Base-by-base conservation (phyloP, 2,888 invertebrate genomes). In the Diarsia dahlii region DNA sequence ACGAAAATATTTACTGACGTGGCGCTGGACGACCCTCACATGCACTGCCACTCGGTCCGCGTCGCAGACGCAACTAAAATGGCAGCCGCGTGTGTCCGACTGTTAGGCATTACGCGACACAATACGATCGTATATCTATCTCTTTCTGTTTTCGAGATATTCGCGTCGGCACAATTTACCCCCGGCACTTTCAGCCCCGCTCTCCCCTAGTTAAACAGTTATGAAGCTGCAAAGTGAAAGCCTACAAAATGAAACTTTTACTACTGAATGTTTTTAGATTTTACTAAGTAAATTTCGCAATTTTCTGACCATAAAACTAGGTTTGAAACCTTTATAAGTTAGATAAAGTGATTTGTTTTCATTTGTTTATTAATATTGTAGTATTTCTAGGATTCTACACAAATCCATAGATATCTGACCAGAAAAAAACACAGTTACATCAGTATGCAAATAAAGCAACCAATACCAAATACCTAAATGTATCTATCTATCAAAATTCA, bases 401-500 rank as follows among this genome's bases (percentile, higher is more conserved):
- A 28, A 28, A 28, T 28, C 28, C 9, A 3, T 34, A 8, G 8
- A 15, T 45, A 20, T 63, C 6, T 63, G 0, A 8, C n/a, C 8
- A 9, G 20, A 46, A 46, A 12, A 2, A 1, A 5, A 6, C 0
- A 46, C 0, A n/a, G 5, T 28, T 28, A 28, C 9, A 60, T 74
- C 18, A 76, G 73, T 15, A 60, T 73, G 23, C 12, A 62, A 80
- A 80, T 54, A 69, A 56, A 15, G 20, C 3, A 1, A 23, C 8
- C 34, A 0, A 74, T 71, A 71, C 5, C 28, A 13, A 54, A 67
- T 65, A 62, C 39, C 34, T 56, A 71, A 15, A 34, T 34, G 23
- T 46, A 66, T 71, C 13, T 45, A 63, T 63, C 46, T 58, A 65
- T 75, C 67, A 60, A 77, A 54, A 75, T 76, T 76, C 67, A 76